Evolutionary conservation across 1,140 invertebrate species (phyloP).

Genomic region (Macrostomum lignano): DNA sequence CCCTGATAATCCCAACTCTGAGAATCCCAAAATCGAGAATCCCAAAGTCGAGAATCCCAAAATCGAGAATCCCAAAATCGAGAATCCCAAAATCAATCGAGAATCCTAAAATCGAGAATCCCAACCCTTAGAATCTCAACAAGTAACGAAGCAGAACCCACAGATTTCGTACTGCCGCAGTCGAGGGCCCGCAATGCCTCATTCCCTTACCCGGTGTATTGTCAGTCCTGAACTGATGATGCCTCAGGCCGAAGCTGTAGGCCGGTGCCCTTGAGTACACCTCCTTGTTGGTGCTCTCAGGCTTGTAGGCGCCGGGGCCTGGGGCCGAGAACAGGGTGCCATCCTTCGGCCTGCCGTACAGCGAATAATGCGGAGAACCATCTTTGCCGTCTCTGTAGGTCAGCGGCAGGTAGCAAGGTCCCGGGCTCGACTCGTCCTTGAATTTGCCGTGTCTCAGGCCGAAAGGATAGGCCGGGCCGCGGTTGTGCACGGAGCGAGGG

Average conservation of each 20-base stretch:
- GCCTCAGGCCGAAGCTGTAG: constrained; percentile 40
- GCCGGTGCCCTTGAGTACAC: constrained; percentile 33
- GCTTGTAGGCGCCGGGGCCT: constrained; percentile 46
- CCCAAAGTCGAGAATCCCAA: no score
- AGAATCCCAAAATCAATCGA: no score
- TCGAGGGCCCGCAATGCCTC: no score
- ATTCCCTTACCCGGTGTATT: constrained; percentile 35
- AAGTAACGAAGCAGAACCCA: no score
- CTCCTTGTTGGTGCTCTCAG: constrained; percentile 38
- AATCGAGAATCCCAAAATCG: no score
- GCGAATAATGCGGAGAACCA: constrained; percentile 22
- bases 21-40: no score
- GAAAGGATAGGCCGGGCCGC: constrained; percentile 17
- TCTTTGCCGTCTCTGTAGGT: constrained; percentile 15
- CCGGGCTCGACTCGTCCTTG: constrained; percentile 11
- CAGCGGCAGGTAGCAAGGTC: constrained; percentile 14
- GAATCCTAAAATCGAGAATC: no score
- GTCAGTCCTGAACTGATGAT: constrained; percentile 24
- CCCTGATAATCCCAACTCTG: no score
- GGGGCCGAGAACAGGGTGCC: constrained; percentile 38
- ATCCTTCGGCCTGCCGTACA: constrained; percentile 15
- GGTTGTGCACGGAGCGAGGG: constrained; percentile 17
- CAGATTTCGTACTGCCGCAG: no score
- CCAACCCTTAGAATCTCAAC: no score
- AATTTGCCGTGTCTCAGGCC: constrained; percentile 12